Percentiles rank a stretch among this genome's conserved stretches.
Evolutionary conservation across 2,113 vertebrate species (phyloP).

Genomic region (Callospermophilus lateralis): DNA sequence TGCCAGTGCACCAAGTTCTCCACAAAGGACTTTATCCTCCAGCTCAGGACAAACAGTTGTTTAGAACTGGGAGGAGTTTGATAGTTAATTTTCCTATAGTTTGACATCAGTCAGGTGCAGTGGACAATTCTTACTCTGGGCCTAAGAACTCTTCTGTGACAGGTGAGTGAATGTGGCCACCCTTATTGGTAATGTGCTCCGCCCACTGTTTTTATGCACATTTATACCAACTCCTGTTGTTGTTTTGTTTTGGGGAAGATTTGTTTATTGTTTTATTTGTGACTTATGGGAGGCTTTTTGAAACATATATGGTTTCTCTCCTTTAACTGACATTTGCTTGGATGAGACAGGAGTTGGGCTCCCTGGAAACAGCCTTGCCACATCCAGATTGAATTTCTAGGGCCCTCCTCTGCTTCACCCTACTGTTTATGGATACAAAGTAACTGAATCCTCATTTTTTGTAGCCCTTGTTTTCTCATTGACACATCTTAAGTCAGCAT

Average conservation of each 20-base stretch:
- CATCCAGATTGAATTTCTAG: neutral
- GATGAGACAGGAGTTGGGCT: neutral
- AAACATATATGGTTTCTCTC: conserved; percentile 62
- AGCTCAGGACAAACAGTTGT: conserved; percentile 67
- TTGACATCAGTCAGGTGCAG: conserved; percentile 80
- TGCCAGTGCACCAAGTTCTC: conserved; percentile 62
- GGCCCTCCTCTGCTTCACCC: neutral
- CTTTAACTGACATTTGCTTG: neutral
- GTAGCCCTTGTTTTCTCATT: conserved; percentile 66
- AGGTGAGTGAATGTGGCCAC: conserved; percentile 78
- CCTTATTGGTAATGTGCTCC: conserved; percentile 81
- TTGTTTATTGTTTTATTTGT: conserved; percentile 48
- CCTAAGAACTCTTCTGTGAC: conserved; percentile 77
- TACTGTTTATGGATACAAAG: conserved; percentile 49
- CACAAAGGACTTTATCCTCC: conserved; percentile 80
- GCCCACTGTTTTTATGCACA: conserved; percentile 82
- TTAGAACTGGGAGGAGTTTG: conserved; percentile 72
- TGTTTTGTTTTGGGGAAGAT: neutral
- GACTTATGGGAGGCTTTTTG: conserved; percentile 70
- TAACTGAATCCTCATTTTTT: conserved; percentile 66
- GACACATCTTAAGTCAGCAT: conserved; percentile 81
- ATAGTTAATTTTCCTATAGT: conserved; percentile 83
- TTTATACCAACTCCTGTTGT: conserved; percentile 69
- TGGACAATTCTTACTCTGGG: conserved; percentile 43
- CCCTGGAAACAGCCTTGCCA: no score